phyloP scores from a whole-genome alignment of 2,888 invertebrate species.

The Oscheius sp. region DNA sequence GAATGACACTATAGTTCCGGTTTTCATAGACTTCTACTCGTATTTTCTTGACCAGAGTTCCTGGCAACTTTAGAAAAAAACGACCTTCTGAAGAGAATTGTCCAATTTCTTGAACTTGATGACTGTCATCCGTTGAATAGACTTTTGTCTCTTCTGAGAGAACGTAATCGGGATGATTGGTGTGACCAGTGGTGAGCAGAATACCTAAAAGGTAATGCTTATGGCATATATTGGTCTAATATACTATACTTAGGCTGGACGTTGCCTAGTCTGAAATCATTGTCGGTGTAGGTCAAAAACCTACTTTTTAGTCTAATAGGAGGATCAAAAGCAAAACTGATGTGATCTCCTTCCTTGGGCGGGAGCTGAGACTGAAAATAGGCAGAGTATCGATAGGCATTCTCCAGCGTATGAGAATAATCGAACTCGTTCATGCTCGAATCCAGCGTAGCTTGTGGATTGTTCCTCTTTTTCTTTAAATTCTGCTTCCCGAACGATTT shows the following conservation, averaged over 20 bases:
- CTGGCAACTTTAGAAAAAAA: background rate
- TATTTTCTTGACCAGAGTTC: background rate
- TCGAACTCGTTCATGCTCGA: background rate
- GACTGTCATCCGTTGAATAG: background rate
- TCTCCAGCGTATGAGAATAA: background rate
- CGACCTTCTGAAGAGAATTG: constrained; percentile 1
- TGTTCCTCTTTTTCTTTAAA: constrained; percentile 19
- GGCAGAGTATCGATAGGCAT: constrained; percentile 3
- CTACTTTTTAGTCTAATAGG: constrained; percentile 11
- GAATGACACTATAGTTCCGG: constrained; percentile 9
- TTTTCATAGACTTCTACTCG: constrained; percentile 1
- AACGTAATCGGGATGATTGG: background rate
- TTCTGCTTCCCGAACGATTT: background rate
- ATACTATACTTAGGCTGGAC: no score
- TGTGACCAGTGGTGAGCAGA: constrained; percentile 1
- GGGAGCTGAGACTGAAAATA: background rate
- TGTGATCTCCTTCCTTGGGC: constrained; percentile 2
- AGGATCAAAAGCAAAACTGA: constrained; percentile 5
- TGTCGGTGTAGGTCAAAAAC: background rate
- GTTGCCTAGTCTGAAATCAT: no score
- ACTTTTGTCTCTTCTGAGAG: constrained; percentile 4
- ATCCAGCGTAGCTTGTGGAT: background rate
- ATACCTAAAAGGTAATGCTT: background rate
- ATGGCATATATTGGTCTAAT: background rate
- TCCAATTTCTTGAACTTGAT: constrained; percentile 11